A percentile compares a stretch with the other conserved stretches of the same genome.
phyloP scores from a whole-genome alignment of 2,113 vertebrate genomes.

The Tetraodon nigroviridis region DNA sequence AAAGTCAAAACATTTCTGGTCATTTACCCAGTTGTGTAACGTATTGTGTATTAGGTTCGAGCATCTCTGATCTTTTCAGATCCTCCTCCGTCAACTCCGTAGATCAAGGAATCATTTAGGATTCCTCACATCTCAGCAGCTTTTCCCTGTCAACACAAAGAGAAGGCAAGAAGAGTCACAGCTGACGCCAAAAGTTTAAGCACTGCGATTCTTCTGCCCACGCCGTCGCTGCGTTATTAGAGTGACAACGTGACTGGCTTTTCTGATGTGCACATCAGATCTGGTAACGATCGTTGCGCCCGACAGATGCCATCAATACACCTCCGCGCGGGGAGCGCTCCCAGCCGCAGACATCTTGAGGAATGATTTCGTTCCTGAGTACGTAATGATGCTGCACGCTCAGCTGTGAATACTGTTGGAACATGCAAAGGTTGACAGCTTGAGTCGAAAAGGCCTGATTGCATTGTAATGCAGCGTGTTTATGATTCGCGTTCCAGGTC shows the following conservation, averaged over 20 bases:
- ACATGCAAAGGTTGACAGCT: not conserved
- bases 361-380: not conserved
- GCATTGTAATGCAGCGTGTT: conserved; percentile 7
- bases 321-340: not conserved
- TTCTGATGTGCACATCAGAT: not conserved
- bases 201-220: no score
- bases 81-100: not conserved
- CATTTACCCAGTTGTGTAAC: not conserved
- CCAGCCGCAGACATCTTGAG: not conserved
- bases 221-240: no score
- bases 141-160: not conserved
- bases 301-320: not conserved
- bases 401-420: conserved; percentile 1
- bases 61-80: not conserved
- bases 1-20: not conserved
- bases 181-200: no score
- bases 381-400: conserved; percentile 11
- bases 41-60: not conserved
- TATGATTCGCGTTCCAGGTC: not conserved
- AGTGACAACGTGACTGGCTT: not conserved
- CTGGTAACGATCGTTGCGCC: not conserved
- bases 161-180: no score
- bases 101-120: not conserved
- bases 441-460: not conserved
- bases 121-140: no score